Base-by-base conservation (phyloP, 2,888 invertebrate species). In the Agrilus mali region DNA sequence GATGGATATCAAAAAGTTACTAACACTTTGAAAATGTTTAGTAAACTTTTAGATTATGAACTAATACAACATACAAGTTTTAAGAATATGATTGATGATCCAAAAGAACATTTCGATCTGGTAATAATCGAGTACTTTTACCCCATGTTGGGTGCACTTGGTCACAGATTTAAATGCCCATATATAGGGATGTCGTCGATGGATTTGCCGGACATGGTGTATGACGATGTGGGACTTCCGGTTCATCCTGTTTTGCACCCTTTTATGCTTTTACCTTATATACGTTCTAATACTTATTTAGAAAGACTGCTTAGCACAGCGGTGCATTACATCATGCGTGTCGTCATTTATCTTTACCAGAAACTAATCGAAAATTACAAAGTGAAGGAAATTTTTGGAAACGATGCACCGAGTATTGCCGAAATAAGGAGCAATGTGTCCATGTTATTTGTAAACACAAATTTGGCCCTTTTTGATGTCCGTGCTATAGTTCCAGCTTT, bases 101-200 rank as follows among this genome's bases (percentile, higher is more conserved):
- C 53, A 33, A 52, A 49, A 67, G 59, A 70, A 20, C 64, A 66
- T 43, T 78, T 77, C 50, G 78, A 78, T 56, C 54, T 76, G 31
- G 68, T 77, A 1, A 60, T 78, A 33, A 66, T 71, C 3, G 78
- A 78, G 58, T 67, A 70, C n/a, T 64, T 74, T 7, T 62, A 69
- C 4, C 72, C 74, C 0, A 42, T 71, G 0, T 54, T 72, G 33
- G 72, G 70, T 43, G 72, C 69, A 0, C 67, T 72, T 15, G 72
- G 73, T 15, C 68, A 74, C 35, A 71, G 71, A 50, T 77, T 76
- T 53, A 58, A 70, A 31, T 68, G 64, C 20, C 73, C 76, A 4
- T 67, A 73, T 35, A 72, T 79, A 43, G 66, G 71, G 4, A 67
- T 76, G 5, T 68, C 71, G 7, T 64, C 74, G 0, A 60, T 72